Evolutionary conservation across 2,888 invertebrate species (phyloP).

Genomic region (Chironomus riparius): DNA sequence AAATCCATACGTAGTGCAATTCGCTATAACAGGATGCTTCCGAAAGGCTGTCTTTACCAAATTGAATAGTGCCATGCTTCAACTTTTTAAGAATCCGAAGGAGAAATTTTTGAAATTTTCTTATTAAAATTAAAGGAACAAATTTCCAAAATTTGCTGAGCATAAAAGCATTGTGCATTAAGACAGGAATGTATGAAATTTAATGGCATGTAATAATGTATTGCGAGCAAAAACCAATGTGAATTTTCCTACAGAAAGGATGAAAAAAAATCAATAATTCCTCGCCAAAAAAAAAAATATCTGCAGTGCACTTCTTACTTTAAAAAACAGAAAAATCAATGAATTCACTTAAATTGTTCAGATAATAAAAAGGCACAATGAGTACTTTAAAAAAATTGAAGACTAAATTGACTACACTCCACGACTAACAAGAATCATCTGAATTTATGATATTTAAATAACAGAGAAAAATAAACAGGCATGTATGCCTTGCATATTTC

Average conservation of each 20-base stretch:
- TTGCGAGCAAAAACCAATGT: too few relatives aligned
- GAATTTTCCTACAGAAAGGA: not conserved
- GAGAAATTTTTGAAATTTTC: not conserved
- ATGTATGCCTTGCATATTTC: too few relatives aligned
- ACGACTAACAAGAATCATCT: not conserved
- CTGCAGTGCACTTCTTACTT: not conserved
- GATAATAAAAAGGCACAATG: too few relatives aligned
- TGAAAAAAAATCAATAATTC: not conserved
- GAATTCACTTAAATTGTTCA: not conserved
- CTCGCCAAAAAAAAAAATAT: not conserved
- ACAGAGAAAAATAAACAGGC: too few relatives aligned
- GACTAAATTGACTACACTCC: not conserved
- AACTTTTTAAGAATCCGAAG: not conserved
- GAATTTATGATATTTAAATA: not conserved
- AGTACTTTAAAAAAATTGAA: too few relatives aligned
- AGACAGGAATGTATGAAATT: too few relatives aligned
- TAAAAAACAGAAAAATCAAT: not conserved
- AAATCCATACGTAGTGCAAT: conserved; percentile 53
- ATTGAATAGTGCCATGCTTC: conserved; percentile 19
- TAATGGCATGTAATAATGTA: too few relatives aligned
- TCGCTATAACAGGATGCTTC: conserved; percentile 47
- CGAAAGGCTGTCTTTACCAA: conserved; percentile 37
- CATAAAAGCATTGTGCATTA: conserved; percentile 8
- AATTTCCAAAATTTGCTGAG: not conserved
- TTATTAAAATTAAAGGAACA: not conserved